Evolutionary conservation across 2,113 vertebrate species (phyloP), one percentile per base, ranked within the genome.

Genomic region (Percopsis transmontana): DNA sequence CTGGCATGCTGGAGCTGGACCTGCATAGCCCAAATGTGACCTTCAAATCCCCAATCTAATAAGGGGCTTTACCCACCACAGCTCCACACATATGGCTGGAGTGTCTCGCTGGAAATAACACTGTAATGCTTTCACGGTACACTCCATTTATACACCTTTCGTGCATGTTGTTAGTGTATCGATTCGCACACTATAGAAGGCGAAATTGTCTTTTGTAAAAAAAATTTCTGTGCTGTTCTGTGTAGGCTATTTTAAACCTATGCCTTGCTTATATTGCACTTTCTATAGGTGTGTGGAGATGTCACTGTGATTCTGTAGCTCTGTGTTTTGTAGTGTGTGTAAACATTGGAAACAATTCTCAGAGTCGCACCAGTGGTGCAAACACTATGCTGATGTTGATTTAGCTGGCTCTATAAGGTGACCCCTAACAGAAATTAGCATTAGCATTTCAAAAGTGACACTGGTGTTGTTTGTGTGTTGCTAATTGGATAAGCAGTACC

Each of bases 41-140:
- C 71, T 70, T 74, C 66, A 68, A 44, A 38, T 63, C 53, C 50
- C 42, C 18, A n/a, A 41, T 51, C 23, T 58, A 42, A 63, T 63
- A 50, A 55, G 41, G 11, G 18, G 9, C 9, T 61, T 39, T 19
- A 58, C 74, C 76, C 45, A n/a, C 15, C n/a, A 2, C n/a, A 3
- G 14, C 13, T 15, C 3, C 15, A 18, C n/a, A 48, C 45, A 48
- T n/a, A 48, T 4, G 7, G 15, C n/a, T 7, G 6, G 7, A 48
- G 3, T 15, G 45, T 7, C 45, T 48, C n/a, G 42, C 42, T 14
- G 42, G 14, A 48, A 48, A 48, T 15, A n/a, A 16, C 45, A 48
- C 14, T 48, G 15, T n/a, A 48, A 18, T 48, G 45, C 3, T 48
- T 48, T 44, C 11, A 44, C 27, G 27, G 27, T 33, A 1, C 8